Evolutionary conservation across 30 jellyfish, hydroid and myxozoan genomes (phyloP), one percentile per base, ranked within the genome.

Genomic region (Chironex yamaguchii): DNA sequence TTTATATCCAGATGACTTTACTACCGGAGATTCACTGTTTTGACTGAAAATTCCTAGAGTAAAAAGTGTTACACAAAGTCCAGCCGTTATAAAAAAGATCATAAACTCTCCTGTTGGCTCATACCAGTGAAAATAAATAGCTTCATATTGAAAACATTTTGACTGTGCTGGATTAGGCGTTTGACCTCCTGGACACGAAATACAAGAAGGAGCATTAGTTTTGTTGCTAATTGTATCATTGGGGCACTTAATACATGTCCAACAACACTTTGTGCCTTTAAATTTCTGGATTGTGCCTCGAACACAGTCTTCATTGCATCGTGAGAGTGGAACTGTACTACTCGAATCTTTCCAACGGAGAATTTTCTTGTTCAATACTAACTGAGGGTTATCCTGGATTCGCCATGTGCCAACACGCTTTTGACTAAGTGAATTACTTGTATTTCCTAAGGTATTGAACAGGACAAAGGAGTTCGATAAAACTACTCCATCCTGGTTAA

Each of bases 21-120:
- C 96, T 14, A 94, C 84, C 0, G 83, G 96, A 48, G 92, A 89
- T 25, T 94, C 96, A 36, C 90, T 71, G 72, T 94, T 94, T 62
- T 84, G 97, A 62, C 96, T 94, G 95, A 94, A 83, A 13, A 94
- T 87, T 13, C 97, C 99, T 75, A 94, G 58, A 0, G 97, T 90
- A 71, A 94, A 89, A 22, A 88, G 66, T 12, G 91, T 77, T 9
- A 84, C 91, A 42, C 96, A 84, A 21, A 79, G 78, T 3, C 97
- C 99, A 58, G 96, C 90, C 17, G 96, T 88, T 49, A 94, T 89
- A 26, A 94, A 62, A 34, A 94, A 82, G 28, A 94, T 82, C 80
- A 94, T 36, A 23, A 88, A 85, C 23, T 96, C 93, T 14, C 99
- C 99, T 21, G 78, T 35, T 12, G 97, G 97, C 23, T 84, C 94